Percentiles rank a stretch among this genome's conserved stretches.
Conservation (phyloP, 2,888 invertebrate species). For the Lasioglossum malachurum region DNA sequence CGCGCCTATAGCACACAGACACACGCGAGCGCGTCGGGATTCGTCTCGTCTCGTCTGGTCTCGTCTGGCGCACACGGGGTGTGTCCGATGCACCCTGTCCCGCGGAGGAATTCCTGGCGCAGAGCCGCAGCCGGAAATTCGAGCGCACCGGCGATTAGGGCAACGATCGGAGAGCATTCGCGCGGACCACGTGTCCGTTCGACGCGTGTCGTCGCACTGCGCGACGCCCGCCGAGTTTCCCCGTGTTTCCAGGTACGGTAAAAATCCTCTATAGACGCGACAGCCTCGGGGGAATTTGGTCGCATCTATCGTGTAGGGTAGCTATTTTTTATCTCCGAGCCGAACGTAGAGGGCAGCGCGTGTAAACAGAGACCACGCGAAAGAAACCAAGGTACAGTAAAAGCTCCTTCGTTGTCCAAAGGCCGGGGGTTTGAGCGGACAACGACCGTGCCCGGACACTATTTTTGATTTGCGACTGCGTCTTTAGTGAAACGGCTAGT, state of each 20-base stretch:
- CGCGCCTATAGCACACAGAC: not conserved
- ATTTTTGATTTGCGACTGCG: too few species aligned
- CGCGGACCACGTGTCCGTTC: not conserved
- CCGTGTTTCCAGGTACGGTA: not conserved
- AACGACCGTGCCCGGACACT: too few species aligned
- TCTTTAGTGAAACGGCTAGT: too few species aligned
- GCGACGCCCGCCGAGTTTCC: not conserved
- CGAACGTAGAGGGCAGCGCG: too few species aligned
- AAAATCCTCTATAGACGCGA: too few species aligned
- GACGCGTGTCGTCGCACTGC: not conserved
- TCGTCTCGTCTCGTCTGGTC: conserved; percentile 27
- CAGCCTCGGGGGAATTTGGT: too few species aligned
- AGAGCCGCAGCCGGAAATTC: conserved; percentile 10
- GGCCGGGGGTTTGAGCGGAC: too few species aligned
- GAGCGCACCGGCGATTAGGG: not conserved
- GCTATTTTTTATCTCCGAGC: too few species aligned
- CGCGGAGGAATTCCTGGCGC: conserved; percentile 33
- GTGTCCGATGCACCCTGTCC: conserved; percentile 51
- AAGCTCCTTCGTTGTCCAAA: too few species aligned
- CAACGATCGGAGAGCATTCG: not conserved
- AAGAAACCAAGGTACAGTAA: too few species aligned
- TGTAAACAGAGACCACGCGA: too few species aligned
- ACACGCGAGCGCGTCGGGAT: not conserved
- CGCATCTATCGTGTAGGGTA: too few species aligned
- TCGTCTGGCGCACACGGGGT: conserved; percentile 36